phyloP scores from a whole-genome alignment of 2,888 invertebrate species.

The Heliconius ismenius region DNA sequence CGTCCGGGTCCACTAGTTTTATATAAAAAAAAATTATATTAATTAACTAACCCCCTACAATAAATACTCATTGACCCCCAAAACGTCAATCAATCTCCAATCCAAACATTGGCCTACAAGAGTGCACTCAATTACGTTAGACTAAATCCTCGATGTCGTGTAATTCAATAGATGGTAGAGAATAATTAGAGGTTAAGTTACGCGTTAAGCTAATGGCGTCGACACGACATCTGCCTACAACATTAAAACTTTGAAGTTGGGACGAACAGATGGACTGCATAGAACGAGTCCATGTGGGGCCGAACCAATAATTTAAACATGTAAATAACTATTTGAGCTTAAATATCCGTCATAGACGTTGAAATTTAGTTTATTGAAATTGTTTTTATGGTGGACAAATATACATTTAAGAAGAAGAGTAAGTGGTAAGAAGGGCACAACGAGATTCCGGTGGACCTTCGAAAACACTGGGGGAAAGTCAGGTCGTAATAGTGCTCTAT shows the following conservation, averaged over 20 bases:
- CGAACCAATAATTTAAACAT: conserved; percentile 39
- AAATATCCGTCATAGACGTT: neutral
- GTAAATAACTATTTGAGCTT: conserved; percentile 13
- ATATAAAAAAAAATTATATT: too few species aligned
- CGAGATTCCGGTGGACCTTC: too few species aligned
- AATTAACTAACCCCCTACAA: neutral
- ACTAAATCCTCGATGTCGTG: conserved; percentile 45
- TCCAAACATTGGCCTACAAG: conserved; percentile 14
- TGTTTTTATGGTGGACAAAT: neutral
- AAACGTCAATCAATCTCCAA: conserved; percentile 18
- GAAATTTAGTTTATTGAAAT: neutral
- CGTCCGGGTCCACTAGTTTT: too few species aligned
- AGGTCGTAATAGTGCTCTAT: neutral
- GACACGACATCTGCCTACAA: conserved; percentile 53
- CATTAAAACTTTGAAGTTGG: conserved; percentile 46
- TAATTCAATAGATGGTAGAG: conserved; percentile 48
- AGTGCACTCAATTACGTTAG: conserved; percentile 29
- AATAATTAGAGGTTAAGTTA: conserved; percentile 49
- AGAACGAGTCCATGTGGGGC: conserved; percentile 47
- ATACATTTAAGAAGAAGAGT: too few species aligned
- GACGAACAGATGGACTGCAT: conserved; percentile 63
- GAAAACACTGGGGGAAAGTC: too few species aligned
- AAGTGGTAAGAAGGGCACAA: too few species aligned
- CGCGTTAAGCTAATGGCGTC: conserved; percentile 47
- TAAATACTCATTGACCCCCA: neutral